Base-by-base conservation (phyloP, 2,797 vertebrate species). In the Coluber constrictor region DNA sequence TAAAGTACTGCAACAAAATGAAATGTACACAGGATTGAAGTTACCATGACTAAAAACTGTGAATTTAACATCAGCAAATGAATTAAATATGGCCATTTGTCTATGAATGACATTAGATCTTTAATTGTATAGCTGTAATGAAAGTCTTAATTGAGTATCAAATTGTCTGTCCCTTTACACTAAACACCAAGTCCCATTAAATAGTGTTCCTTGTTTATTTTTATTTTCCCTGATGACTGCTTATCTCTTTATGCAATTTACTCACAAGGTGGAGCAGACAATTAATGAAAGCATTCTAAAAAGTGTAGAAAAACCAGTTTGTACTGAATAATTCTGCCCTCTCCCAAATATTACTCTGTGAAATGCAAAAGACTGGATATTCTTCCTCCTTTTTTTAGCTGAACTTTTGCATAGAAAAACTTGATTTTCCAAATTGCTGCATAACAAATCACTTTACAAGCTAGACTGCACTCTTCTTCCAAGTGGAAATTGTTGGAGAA, bases 271-370 rank as follows among this genome's bases (percentile, higher is more conserved):
- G 20, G 12, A 16, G n/a, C 1, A 57, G 9, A 16, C 1, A 27
- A 12, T 89, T 93, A 29, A 90, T 60, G 60, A 87, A 93, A 93
- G 89, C 51, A 90, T 11, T 25, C 18, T 90, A 47, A 11, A 11
- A 88, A 83, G n/a, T 79, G 59, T 90, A 55, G 37, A 60, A n/a
- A 15, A 91, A 89, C 57, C 89, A 47, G 47, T 59, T 93, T 83
- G 59, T 59, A 89, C 29, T 56, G 66, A 91, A 47, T 93, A 91
- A 93, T 60, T 93, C 86, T 63, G 70, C 87, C 88, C 83, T 57
- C 66, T 59, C 43, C 20, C 43, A 83, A 63, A 32, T 8, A 5
- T n/a, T 63, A 51, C 25, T 7, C 86, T 83, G 66, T 88, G 56
- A 93, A 91, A 89, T 93, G 66, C 27, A 6, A 54, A 56, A 83